Evolutionary conservation across 2,113 vertebrate species (phyloP).

Genomic region (Caranx ignobilis): DNA sequence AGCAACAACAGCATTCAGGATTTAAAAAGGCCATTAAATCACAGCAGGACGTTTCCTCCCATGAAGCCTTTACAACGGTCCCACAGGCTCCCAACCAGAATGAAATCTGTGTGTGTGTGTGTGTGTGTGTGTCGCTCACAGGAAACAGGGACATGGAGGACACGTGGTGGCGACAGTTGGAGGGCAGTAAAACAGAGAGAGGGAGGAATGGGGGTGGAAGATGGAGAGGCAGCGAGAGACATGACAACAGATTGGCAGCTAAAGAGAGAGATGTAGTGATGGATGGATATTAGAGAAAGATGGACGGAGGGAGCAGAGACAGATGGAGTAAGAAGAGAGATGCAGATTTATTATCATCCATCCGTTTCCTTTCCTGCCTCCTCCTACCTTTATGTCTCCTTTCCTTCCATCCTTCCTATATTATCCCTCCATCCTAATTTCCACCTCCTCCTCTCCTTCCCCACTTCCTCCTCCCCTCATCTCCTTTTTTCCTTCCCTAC

Average conservation of each 20-base stretch:
- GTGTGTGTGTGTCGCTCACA: not conserved
- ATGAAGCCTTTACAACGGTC: not conserved
- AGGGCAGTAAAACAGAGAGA: slow-evolving; percentile 7
- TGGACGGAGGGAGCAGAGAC: not conserved
- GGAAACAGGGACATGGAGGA: not conserved
- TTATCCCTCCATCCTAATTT: not conserved
- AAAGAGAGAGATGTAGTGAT: not conserved
- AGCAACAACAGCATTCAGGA: not conserved
- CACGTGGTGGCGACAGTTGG: slow-evolving; percentile 14
- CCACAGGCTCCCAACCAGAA: not conserved
- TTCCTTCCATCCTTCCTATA: not conserved
- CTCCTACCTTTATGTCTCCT: not conserved
- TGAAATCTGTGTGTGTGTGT: slow-evolving; percentile 13
- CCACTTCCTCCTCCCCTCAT: not conserved
- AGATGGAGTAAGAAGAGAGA: not conserved
- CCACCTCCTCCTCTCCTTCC: not conserved
- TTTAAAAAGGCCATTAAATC: not conserved
- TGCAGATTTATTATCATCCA: not conserved
- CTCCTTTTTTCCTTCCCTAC: too few species aligned
- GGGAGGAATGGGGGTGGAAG: not conserved
- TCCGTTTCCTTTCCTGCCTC: too few species aligned
- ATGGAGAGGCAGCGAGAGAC: slow-evolving; percentile 11
- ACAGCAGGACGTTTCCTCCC: not conserved
- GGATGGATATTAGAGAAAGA: not conserved
- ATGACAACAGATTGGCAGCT: not conserved